Percentiles rank a stretch among this genome's conserved stretches.
phyloP scores from a whole-genome alignment of 1,140 invertebrate genomes.

The Ephestia elutella region DNA sequence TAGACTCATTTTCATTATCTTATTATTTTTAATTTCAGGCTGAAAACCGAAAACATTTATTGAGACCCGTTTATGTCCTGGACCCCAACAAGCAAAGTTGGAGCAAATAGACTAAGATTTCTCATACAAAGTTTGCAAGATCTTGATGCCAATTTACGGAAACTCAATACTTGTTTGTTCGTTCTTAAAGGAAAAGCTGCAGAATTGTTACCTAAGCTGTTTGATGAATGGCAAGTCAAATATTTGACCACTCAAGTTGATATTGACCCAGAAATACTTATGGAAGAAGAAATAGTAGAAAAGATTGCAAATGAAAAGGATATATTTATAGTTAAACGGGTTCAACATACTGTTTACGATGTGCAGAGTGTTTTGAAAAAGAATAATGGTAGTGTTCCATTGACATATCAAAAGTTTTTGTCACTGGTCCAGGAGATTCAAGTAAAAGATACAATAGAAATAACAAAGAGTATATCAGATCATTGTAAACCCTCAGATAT shows the following conservation, averaged over 20 bases:
- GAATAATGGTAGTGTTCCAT: conserved; percentile 79
- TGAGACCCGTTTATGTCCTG: conserved; percentile 81
- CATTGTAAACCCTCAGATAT: conserved; percentile 65
- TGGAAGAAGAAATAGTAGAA: conserved; percentile 78
- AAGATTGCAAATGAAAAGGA: conserved; percentile 75
- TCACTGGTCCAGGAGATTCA: conserved; percentile 76
- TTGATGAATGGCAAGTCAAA: conserved; percentile 81
- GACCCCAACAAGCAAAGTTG: conserved; percentile 79
- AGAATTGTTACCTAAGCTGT: conserved; percentile 78
- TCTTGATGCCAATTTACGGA: conserved; percentile 77
- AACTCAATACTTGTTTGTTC: conserved; percentile 76
- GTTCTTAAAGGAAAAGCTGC: conserved; percentile 79
- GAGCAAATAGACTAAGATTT: conserved; percentile 81
- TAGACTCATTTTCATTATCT: conserved; percentile 6
- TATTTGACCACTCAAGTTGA: conserved; percentile 81
- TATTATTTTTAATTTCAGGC: conserved; percentile 44
- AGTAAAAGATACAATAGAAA: conserved; percentile 73
- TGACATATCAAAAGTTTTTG: conserved; percentile 83
- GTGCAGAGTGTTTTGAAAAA: conserved; percentile 77
- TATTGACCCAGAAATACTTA: conserved; percentile 80
- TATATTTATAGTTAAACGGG: conserved; percentile 77
- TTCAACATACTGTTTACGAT: conserved; percentile 84
- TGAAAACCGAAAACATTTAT: conserved; percentile 61
- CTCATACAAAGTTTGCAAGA: conserved; percentile 81
- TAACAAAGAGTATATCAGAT: conserved; percentile 61